A percentile compares a stretch with the other conserved stretches of the same genome.
These are phyloP conservation scores for Corythornis madagascariensis DNA, from an alignment of 2,113 vertebrate genomes.

Conservation along the genomic window DNA sequence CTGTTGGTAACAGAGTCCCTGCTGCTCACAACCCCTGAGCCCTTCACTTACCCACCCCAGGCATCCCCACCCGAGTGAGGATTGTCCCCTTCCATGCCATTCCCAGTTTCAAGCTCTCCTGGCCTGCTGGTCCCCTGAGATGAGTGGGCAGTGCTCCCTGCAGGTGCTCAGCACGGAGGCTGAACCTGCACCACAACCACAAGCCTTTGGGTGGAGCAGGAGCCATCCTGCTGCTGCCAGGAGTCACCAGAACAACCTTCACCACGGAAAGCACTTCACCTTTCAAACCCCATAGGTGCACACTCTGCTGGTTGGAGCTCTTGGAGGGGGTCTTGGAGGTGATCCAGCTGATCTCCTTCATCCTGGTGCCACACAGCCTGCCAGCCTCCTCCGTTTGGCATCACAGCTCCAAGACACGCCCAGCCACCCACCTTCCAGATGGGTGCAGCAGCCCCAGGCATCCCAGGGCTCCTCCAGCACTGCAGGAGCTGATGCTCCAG, in stretches of 20 bases:
- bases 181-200: neutral
- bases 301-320: rapidly evolving
- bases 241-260: neutral
- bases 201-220: neutral
- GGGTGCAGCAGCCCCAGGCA: neutral
- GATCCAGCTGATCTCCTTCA: neutral
- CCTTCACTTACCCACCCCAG: neutral
- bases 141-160: neutral
- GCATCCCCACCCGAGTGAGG: neutral
- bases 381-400: neutral
- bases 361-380: neutral
- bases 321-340: neutral
- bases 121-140: neutral
- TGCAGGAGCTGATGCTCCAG: neutral
- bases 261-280: neutral
- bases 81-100: neutral
- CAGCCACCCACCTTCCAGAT: neutral
- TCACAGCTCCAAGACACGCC: neutral
- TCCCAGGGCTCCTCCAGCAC: neutral
- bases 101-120: neutral
- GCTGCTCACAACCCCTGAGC: neutral
- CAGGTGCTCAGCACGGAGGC: rapidly evolving
- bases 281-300: neutral
- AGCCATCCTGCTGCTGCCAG: neutral
- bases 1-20: neutral